These are phyloP conservation scores for Oncorhynchus masou DNA, from an alignment of 2,113 vertebrate genomes.

Conservation along the genomic window DNA sequence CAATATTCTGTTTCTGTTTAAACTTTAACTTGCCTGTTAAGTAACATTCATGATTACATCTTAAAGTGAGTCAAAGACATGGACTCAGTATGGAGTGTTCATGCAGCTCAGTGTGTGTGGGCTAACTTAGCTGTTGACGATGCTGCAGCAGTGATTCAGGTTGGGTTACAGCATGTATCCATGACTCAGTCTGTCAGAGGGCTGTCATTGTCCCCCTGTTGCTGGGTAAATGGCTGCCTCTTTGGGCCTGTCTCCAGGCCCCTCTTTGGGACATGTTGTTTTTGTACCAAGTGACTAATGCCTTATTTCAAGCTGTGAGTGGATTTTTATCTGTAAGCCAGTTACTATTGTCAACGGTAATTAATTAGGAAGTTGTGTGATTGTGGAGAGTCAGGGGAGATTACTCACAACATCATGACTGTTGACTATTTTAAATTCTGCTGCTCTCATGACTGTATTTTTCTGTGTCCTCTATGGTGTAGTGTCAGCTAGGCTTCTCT, in stretches of 20 bases:
- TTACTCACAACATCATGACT: neutral
- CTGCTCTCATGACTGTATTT: neutral
- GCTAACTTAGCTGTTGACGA: neutral
- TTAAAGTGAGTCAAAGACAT: neutral
- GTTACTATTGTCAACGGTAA: neutral
- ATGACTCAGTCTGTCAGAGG: no score
- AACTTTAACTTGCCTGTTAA: neutral
- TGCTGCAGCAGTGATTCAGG: no score
- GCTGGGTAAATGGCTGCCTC: neutral
- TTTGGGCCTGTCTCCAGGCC: slow-evolving; percentile 4
- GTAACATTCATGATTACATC: neutral
- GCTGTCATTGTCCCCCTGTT: no score
- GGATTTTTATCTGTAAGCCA: neutral
- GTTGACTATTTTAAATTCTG: neutral
- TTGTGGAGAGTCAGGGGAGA: neutral
- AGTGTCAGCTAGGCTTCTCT: neutral
- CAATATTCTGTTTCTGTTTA: neutral
- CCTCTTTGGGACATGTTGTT: neutral
- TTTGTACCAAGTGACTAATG: slow-evolving; percentile 7
- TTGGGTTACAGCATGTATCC: no score
- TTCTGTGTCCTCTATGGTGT: neutral
- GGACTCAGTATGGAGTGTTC: neutral
- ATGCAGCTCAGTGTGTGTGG: neutral
- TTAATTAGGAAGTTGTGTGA: neutral
- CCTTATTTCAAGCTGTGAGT: neutral